These are phyloP conservation scores for Dasyprocta punctata DNA, from an alignment of 2,113 vertebrate genomes.

Conservation along the genomic window DNA sequence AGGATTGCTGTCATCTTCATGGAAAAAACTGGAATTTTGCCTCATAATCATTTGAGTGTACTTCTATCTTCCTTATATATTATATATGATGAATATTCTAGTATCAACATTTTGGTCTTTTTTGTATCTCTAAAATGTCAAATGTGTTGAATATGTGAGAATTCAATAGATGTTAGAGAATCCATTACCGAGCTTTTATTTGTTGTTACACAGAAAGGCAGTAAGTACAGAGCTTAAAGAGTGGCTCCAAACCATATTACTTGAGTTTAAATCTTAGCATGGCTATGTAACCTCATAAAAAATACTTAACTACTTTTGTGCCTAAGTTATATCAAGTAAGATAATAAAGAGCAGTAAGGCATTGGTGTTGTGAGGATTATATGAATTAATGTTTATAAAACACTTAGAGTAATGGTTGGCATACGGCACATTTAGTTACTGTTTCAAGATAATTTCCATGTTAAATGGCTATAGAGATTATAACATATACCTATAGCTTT, in stretches of 20 bases:
- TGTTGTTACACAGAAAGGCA: neutral
- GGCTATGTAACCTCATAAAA: neutral
- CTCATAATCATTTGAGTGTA: neutral
- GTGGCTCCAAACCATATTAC: neutral
- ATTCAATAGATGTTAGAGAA: neutral
- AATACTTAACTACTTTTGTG: neutral
- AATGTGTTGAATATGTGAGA: neutral
- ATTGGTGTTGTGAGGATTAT: neutral
- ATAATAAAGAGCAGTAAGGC: neutral
- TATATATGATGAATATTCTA: neutral
- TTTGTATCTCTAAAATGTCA: neutral
- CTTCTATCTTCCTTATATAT: neutral
- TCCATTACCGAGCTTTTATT: neutral
- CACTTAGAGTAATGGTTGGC: neutral
- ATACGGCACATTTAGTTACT: neutral
- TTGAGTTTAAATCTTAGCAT: neutral
- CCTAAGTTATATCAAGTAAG: neutral
- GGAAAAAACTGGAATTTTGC: neutral
- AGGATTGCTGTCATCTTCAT: neutral
- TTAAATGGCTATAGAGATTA: neutral
- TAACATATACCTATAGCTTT: neutral
- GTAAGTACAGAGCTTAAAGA: neutral
- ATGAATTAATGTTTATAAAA: neutral
- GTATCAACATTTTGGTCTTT: neutral
- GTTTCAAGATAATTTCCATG: conserved; percentile 37